Percentiles rank a stretch among this genome's conserved stretches.
Evolutionary conservation across 2,797 vertebrate species (phyloP).

Genomic region (Anomalospiza imberbis): DNA sequence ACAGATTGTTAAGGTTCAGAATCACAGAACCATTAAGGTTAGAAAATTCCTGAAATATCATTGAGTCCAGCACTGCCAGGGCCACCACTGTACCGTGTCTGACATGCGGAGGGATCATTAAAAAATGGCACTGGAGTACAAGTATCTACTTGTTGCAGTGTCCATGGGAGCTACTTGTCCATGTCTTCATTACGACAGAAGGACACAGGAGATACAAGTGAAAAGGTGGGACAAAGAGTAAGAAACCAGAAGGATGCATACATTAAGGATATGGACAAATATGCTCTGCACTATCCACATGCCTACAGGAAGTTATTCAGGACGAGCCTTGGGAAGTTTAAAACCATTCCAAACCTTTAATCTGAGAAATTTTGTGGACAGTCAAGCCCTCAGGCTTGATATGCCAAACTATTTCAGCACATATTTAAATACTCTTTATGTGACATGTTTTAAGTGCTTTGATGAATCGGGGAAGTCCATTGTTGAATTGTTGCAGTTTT

Average conservation of each 20-base stretch:
- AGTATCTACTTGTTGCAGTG: background rate
- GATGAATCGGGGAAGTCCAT: background rate
- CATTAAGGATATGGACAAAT: background rate
- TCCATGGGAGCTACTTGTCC: background rate
- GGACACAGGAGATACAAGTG: background rate
- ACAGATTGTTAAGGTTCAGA: background rate
- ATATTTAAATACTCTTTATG: background rate
- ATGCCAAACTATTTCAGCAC: background rate
- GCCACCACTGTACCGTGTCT: background rate
- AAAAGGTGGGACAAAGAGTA: background rate
- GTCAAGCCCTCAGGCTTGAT: background rate
- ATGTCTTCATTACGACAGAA: background rate
- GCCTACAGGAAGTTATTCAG: background rate
- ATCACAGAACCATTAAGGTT: accelerated
- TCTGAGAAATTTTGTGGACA: background rate
- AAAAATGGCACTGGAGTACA: background rate
- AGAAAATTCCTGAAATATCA: background rate
- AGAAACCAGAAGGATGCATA: background rate
- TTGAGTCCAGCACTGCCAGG: background rate
- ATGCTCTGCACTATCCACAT: background rate
- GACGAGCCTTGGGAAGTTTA: background rate
- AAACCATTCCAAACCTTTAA: background rate
- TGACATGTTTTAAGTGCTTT: background rate
- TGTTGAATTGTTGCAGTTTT: background rate
- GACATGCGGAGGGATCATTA: too few relatives aligned